Conservation (phyloP, 2,888 invertebrate species). For the Aethes cnicana region DNA sequence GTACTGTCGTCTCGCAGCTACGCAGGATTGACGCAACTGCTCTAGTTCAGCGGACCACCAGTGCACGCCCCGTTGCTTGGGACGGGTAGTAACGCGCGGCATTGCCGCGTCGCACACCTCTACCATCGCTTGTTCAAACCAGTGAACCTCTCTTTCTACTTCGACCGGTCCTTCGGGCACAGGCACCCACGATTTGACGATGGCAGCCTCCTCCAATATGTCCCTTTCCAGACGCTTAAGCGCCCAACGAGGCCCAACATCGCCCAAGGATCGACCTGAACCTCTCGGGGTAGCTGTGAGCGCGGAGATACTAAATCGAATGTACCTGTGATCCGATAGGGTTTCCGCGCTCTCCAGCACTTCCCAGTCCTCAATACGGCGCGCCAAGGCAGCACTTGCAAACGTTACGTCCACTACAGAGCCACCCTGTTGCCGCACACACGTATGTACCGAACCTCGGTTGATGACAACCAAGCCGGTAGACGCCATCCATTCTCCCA, state of each 20-base stretch:
- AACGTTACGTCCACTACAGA: slow-evolving; percentile 17
- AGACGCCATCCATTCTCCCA: not conserved
- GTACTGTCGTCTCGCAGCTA: slow-evolving; percentile 14
- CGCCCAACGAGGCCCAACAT: not conserved
- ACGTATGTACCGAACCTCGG: not conserved
- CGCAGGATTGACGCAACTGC: not conserved
- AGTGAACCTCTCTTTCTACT: not conserved
- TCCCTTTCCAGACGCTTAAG: not conserved
- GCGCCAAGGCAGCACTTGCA: slow-evolving; percentile 1
- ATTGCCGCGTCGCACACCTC: not conserved
- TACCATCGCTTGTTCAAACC: not conserved
- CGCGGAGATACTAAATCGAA: slow-evolving; percentile 3
- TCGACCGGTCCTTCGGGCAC: not conserved
- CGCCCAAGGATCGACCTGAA: not conserved
- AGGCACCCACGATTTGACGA: not conserved
- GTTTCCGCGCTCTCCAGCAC: slow-evolving; percentile 22
- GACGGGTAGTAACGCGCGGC: not conserved
- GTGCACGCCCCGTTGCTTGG: not conserved
- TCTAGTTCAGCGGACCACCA: not conserved
- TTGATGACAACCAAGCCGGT: not conserved
- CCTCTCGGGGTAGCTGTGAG: not conserved
- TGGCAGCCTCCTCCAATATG: not conserved
- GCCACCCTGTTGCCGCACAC: not conserved
- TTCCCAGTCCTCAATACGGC: slow-evolving; percentile 6
- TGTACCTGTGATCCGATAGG: slow-evolving; percentile 13